Evolutionary conservation across 2,888 invertebrate species (phyloP), one percentile per base, ranked within the genome.

Genomic region (Heliothis peltigera): DNA sequence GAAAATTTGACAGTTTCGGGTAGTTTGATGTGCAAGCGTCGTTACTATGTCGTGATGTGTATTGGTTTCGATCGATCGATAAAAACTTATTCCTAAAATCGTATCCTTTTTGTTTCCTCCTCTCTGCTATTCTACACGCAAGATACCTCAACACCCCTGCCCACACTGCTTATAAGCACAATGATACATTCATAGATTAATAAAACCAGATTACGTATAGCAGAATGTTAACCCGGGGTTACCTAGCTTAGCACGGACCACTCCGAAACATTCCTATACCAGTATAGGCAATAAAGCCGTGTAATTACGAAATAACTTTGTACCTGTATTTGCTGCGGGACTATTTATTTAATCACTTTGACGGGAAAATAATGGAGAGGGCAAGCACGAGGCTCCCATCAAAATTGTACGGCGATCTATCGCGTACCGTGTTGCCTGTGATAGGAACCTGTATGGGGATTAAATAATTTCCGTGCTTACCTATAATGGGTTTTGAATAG

Each of bases 301-400:
- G 89, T 93, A 93, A 94, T 94, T 93, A 94, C 93, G 87, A 90
- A 93, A 94, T 94, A 94, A 90, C 94, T 93, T 87, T 77, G 86
- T 87, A 87, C 89, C 87, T 88, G 87, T 83, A 74, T 71, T 79
- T 76, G 84, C 81, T 81, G 81, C 84, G 88, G 89, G 89, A 92
- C 92, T 93, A 93, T 94, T 94, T 94, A 94, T 93, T 93, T 94
- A 94, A 94, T 94, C 93, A 93, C 93, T 93, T 93, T 94, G 94
- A 93, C 92, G 91, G 89, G 90, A 87, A 93, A 94, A 94, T 94
- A 93, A 94, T 93, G 90, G 89, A 83, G 85, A 86, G 79, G 82
- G 84, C 82, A 71, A 68, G 75, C 74, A 73, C 77, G 81, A 82
- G 82, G 82, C 82, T 84, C 84, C 87, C 89, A 89, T 91, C 91